Conservation (phyloP, 2,888 invertebrate species). For the Tetragonula carbonaria region DNA sequence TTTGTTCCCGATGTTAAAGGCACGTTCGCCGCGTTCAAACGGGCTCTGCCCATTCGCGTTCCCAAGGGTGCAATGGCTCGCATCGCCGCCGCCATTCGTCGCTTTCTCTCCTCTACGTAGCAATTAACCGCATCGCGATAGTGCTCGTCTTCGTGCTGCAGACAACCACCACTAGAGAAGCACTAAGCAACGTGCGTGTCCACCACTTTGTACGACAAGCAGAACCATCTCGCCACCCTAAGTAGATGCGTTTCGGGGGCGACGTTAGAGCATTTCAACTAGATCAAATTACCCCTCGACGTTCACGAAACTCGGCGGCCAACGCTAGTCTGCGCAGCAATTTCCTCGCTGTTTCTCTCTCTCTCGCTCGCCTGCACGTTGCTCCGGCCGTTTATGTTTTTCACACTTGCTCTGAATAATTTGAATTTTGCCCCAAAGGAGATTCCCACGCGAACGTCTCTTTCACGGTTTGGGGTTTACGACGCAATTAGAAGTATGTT, state of each 20-base stretch:
- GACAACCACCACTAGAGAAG: constrained; percentile 51
- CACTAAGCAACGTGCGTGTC: constrained; percentile 63
- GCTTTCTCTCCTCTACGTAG: constrained; percentile 56
- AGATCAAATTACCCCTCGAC: constrained; percentile 59
- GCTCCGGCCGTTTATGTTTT: not conserved
- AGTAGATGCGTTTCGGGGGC: constrained; percentile 55
- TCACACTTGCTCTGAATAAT: not conserved
- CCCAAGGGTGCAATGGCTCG: constrained; percentile 51
- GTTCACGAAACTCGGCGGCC: constrained; percentile 24
- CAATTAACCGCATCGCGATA: constrained; percentile 71
- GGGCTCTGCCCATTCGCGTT: constrained; percentile 19
- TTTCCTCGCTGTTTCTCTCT: not conserved
- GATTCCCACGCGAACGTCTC: not conserved
- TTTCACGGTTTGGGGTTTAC: not conserved
- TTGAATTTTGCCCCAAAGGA: not conserved
- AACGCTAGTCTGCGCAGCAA: not conserved
- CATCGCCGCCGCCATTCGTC: constrained; percentile 56
- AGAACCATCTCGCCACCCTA: constrained; percentile 43
- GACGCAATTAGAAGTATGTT: not conserved
- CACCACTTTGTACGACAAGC: constrained; percentile 59
- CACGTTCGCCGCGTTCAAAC: constrained; percentile 33
- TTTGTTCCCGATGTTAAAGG: constrained; percentile 20
- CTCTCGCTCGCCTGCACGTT: not conserved
- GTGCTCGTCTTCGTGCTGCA: constrained; percentile 54
- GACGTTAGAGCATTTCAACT: constrained; percentile 55